Conservation (phyloP, 2,888 invertebrate genomes). For the Xestia ashworthii region DNA sequence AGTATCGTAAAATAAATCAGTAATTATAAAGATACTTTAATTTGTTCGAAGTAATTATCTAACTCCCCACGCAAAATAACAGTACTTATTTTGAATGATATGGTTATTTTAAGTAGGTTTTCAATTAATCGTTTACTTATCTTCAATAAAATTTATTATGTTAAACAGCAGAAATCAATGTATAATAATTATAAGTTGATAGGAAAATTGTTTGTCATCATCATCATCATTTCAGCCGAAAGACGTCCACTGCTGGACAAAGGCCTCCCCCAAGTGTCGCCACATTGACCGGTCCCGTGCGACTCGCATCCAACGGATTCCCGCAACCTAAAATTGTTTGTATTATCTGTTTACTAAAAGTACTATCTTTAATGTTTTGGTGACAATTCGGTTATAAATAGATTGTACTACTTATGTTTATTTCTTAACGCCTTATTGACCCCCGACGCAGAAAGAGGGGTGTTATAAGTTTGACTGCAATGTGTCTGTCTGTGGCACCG, state of each 20-base stretch:
- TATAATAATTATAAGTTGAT: neutral
- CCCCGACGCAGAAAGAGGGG: too few species aligned
- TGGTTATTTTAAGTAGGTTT: neutral
- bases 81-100: constrained; percentile 8
- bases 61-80: constrained; percentile 15
- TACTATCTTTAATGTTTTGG: neutral
- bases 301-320: too few species aligned
- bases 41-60: neutral
- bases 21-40: constrained; percentile 32
- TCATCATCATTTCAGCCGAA: too few species aligned
- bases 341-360: neutral
- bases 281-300: too few species aligned
- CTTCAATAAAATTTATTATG: neutral
- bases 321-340: too few species aligned
- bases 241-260: too few species aligned
- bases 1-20: constrained; percentile 41
- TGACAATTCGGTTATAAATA: neutral
- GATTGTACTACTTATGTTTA: too few species aligned
- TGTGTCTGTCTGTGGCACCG: too few species aligned
- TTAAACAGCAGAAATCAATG: neutral
- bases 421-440: too few species aligned
- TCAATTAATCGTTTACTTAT: constrained; percentile 12
- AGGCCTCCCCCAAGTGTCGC: too few species aligned
- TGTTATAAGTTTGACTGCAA: too few species aligned
- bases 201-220: too few species aligned